Conservation (phyloP, 2,113 vertebrate species). For the Mellivora capensis region DNA sequence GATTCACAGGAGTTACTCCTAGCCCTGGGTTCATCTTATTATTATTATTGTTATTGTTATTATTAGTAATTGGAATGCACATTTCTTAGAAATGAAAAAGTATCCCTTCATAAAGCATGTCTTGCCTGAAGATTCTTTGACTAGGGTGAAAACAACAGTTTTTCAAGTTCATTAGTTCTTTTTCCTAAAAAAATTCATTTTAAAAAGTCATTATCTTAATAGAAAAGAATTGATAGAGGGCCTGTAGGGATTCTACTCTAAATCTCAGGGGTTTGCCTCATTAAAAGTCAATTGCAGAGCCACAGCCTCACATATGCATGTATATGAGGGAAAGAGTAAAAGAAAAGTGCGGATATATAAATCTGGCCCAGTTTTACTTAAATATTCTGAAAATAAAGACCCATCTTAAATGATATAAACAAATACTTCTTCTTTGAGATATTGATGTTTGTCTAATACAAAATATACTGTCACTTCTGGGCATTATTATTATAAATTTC, state of each 20-base stretch:
- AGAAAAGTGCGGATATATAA: background rate
- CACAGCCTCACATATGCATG: background rate
- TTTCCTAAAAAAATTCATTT: conserved; percentile 60
- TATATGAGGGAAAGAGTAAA: background rate
- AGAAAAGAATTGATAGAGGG: conserved; percentile 51
- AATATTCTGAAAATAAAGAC: background rate
- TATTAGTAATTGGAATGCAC: conserved; percentile 2
- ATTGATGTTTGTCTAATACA: background rate
- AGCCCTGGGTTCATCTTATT: background rate
- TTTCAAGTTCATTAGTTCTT: conserved; percentile 45
- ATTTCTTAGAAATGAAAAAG: background rate
- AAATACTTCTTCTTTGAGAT: background rate
- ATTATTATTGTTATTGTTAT: background rate
- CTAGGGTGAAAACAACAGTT: conserved; percentile 23
- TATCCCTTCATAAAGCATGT: background rate
- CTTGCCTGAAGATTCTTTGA: conserved; percentile 56
- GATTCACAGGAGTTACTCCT: background rate
- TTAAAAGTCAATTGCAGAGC: conserved; percentile 61
- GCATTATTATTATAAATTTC: background rate
- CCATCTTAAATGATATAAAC: background rate
- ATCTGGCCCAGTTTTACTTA: background rate
- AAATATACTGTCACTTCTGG: background rate
- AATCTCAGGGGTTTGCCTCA: conserved; percentile 55
- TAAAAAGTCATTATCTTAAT: conserved; percentile 66
- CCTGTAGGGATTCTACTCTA: conserved; percentile 46